Conservation (phyloP, 2,888 invertebrate genomes). For the Hedychridium roseum region DNA sequence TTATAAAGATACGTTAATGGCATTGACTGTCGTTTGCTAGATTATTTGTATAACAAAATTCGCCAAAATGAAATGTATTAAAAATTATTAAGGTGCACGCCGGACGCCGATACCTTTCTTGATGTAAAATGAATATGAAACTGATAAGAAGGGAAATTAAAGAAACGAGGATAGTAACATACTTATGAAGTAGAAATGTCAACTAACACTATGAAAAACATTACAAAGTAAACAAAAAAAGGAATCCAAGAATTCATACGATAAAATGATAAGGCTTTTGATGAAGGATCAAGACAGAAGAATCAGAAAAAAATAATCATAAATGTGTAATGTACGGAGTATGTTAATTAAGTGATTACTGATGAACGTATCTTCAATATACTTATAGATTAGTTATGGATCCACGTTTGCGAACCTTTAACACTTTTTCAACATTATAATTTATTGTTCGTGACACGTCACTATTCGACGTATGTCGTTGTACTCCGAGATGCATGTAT, state of each 20-base stretch:
- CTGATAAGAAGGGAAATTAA: slow-evolving; percentile 4
- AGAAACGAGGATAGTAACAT: slow-evolving; percentile 2
- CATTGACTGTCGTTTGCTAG: slow-evolving; percentile 30
- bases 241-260: too few species aligned
- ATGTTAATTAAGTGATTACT: slow-evolving; percentile 37
- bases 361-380: slow-evolving; percentile 43
- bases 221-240: slow-evolving; percentile 24
- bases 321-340: slow-evolving; percentile 35
- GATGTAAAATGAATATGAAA: too few species aligned
- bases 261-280: too few species aligned
- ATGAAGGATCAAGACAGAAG: too few species aligned
- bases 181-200: background rate
- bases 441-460: too few species aligned
- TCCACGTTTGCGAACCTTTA: too few species aligned
- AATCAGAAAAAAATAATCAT: slow-evolving; percentile 35
- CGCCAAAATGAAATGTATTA: slow-evolving; percentile 4
- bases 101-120: slow-evolving; percentile 15
- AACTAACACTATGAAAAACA: slow-evolving; percentile 25
- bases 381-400: too few species aligned
- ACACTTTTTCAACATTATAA: too few species aligned
- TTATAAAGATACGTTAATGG: slow-evolving; percentile 3
- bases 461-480: too few species aligned
- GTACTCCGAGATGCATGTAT: slow-evolving; percentile 8
- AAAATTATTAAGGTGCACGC: slow-evolving; percentile 10
- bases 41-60: slow-evolving; percentile 14